Evolutionary conservation across 2,113 vertebrate genomes (phyloP).

Genomic region (Bubo bubo): DNA sequence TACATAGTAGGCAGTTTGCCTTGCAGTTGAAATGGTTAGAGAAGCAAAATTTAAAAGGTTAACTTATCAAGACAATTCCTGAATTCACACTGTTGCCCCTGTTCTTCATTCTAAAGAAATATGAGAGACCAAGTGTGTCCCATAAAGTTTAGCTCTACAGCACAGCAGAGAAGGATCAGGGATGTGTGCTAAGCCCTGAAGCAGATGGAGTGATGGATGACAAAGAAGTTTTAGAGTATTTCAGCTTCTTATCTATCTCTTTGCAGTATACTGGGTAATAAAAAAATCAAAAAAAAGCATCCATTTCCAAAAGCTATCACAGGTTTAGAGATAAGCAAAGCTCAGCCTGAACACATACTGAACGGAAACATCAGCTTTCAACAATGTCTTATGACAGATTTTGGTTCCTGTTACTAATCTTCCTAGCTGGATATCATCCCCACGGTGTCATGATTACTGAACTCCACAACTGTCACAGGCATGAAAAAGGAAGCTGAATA

Average conservation of each 20-base stretch:
- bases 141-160: neutral
- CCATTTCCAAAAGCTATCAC: neutral
- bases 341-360: neutral
- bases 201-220: neutral
- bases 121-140: neutral
- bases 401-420: neutral
- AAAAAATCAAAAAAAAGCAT: neutral
- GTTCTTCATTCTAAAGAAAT: neutral
- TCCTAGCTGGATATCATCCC: neutral
- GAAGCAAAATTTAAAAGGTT: neutral
- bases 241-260: neutral
- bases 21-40: neutral
- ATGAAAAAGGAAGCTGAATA: neutral
- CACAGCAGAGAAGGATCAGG: neutral
- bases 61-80: neutral
- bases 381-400: neutral
- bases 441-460: neutral
- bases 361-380: neutral
- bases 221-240: neutral
- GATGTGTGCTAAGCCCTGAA: neutral
- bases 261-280: neutral
- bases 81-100: neutral
- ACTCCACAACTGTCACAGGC: neutral
- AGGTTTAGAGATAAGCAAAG: neutral
- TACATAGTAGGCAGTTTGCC: neutral